Percentiles rank a stretch among this genome's conserved stretches.
Conservation (phyloP, 2,888 invertebrate genomes). For the Tinea trinotella region DNA sequence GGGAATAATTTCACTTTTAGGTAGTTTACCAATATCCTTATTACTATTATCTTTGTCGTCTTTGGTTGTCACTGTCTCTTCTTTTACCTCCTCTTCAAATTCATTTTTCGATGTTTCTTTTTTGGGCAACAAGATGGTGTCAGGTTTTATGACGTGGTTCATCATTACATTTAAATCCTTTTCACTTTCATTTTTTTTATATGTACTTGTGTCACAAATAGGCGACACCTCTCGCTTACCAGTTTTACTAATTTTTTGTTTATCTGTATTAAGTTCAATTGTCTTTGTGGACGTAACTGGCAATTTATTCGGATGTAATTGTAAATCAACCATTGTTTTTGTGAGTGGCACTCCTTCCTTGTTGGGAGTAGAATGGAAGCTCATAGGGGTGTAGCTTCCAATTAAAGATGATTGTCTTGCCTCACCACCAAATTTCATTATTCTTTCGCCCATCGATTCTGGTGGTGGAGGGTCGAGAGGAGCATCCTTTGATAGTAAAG, state of each 20-base stretch:
- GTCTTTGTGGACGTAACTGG: constrained; percentile 60
- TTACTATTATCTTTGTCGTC: not conserved
- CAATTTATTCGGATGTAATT: constrained; percentile 55
- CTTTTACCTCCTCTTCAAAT: constrained; percentile 22
- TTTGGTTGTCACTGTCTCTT: constrained; percentile 17
- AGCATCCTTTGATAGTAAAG: no score
- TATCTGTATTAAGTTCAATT: constrained; percentile 61
- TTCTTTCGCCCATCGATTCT: constrained; percentile 22
- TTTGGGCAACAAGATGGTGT: no score
- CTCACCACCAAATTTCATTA: constrained; percentile 53
- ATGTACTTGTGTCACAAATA: not conserved
- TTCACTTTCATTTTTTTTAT: no score
- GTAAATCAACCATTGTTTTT: constrained; percentile 61
- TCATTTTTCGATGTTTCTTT: not conserved
- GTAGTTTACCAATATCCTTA: not conserved
- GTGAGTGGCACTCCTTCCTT: constrained; percentile 61
- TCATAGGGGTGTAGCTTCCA: constrained; percentile 54
- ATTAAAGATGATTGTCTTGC: constrained; percentile 56
- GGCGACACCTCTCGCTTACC: not conserved
- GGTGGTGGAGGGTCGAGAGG: not conserved
- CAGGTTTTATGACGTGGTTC: not conserved
- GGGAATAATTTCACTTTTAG: constrained; percentile 12
- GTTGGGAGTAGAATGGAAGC: constrained; percentile 61
- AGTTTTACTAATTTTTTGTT: constrained; percentile 35
- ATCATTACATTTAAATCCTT: not conserved